Base-by-base conservation (phyloP, 92 coral and sea anemone genomes). In the Chrysogorgia sp. region DNA sequence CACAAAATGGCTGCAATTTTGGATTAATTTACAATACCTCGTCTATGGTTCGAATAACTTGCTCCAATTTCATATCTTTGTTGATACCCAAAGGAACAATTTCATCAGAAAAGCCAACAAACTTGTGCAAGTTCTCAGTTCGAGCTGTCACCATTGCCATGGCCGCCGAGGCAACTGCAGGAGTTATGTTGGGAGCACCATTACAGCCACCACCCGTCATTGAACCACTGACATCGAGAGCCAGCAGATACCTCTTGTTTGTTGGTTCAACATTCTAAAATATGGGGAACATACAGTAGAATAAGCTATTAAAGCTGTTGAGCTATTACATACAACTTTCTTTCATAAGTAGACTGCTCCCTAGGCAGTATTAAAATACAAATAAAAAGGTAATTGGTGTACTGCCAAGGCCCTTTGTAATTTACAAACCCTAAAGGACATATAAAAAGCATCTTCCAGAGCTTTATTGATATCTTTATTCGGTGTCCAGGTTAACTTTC, bases 361-460 rank as follows among this genome's bases (percentile, higher is more conserved):
- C n/a, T n/a, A n/a, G n/a, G n/a, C n/a, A n/a, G n/a, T n/a, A n/a
- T n/a, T n/a, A n/a, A n/a, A n/a, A n/a, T n/a, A n/a, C n/a, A n/a
- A n/a, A n/a, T n/a, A n/a, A n/a, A n/a, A n/a, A n/a, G n/a, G n/a
- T n/a, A n/a, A n/a, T n/a, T n/a, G n/a, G n/a, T n/a, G n/a, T n/a
- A n/a, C n/a, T n/a, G n/a, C n/a, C n/a, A n/a, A n/a, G n/a, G n/a
- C n/a, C n/a, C 14, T 40, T 65, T 13, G 33, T 14, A 63, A 17
- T 35, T 13, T 24, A 66, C 52, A 30, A 3, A 94, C 98, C 97
- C 87, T 94, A 81, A 94, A 94, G 19, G 98, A 91, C 84, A 82
- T 28, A 77, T 94, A 91, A 56, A 84, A 94, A 45, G 98, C 98
- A 0, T 83, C 90, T 72, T 94, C 97, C 58, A 94, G 80, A 35